phyloP scores from a whole-genome alignment of 2,888 invertebrate genomes.

The Neria commutata region DNA sequence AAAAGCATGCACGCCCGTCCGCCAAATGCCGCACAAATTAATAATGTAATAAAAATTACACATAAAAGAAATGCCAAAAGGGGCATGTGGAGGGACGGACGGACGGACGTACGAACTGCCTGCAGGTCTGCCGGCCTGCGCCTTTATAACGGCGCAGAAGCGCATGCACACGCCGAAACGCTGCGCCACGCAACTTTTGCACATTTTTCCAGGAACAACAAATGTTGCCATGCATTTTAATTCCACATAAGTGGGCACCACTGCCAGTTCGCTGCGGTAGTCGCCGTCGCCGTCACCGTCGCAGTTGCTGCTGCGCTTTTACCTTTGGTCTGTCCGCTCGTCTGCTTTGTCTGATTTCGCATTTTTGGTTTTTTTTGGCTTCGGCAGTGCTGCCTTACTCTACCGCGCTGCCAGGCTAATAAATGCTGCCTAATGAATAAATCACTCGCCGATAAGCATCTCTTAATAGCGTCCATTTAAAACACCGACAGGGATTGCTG shows the following conservation, averaged over 20 bases:
- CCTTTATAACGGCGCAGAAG: constrained; percentile 7
- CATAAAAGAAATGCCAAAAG: constrained; percentile 7
- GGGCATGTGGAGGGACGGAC: too few species aligned
- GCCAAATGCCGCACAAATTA: constrained; percentile 37
- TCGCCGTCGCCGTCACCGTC: constrained; percentile 1
- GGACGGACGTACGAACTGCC: too few species aligned
- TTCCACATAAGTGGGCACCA: constrained; percentile 47
- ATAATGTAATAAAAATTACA: constrained; percentile 32
- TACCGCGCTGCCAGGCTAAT: constrained; percentile 58
- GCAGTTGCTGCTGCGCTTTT: constrained; percentile 18
- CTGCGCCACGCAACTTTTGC: constrained; percentile 24
- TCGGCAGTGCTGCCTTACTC: too few species aligned
- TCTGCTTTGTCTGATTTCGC: constrained; percentile 28
- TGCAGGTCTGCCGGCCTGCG: neutral
- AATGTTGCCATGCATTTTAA: constrained; percentile 55
- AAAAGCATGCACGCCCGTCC: constrained; percentile 36
- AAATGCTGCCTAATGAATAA: constrained; percentile 62
- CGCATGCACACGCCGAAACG: neutral
- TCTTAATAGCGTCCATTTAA: constrained; percentile 60
- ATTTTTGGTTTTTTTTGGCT: too few species aligned
- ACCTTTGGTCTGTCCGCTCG: constrained; percentile 28
- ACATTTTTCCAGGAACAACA: constrained; percentile 56
- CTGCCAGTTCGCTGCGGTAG: too few species aligned
- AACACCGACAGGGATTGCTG: constrained; percentile 37
- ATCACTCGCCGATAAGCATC: constrained; percentile 61